A percentile compares a stretch with the other conserved stretches of the same genome.
Evolutionary conservation across 1,140 invertebrate genomes (phyloP).

Genomic region (Heliconius eleuchia): DNA sequence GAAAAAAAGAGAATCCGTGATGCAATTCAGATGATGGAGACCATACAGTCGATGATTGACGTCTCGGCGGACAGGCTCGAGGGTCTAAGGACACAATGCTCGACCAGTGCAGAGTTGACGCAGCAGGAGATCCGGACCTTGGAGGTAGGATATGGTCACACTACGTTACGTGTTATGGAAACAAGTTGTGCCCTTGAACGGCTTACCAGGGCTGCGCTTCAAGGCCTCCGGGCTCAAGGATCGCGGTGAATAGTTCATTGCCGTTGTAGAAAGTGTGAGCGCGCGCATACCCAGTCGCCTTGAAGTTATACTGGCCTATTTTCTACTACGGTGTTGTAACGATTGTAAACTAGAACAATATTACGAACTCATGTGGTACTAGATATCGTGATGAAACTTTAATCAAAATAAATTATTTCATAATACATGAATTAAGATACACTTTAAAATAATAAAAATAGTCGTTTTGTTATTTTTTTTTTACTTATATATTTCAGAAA

Average conservation of each 20-base stretch:
- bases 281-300: slow-evolving; percentile 49
- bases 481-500: not conserved
- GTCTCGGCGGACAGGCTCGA: slow-evolving; percentile 95
- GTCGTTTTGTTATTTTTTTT: not conserved
- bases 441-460: not conserved
- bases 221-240: slow-evolving; percentile 70
- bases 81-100: slow-evolving; percentile 94
- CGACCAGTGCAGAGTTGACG: slow-evolving; percentile 94
- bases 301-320: slow-evolving; percentile 43
- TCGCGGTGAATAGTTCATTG: slow-evolving; percentile 65
- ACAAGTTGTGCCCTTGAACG: slow-evolving; percentile 68
- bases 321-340: slow-evolving; percentile 29
- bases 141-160: slow-evolving; percentile 85
- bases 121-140: slow-evolving; percentile 97
- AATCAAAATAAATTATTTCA: not conserved
- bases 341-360: slow-evolving; percentile 27
- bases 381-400: not conserved
- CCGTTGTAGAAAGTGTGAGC: slow-evolving; percentile 59
- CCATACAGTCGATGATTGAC: slow-evolving; percentile 95
- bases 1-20: slow-evolving; percentile 83
- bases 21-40: slow-evolving; percentile 84
- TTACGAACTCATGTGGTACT: slow-evolving; percentile 3
- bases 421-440: not conserved
- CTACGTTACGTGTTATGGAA: slow-evolving; percentile 43
- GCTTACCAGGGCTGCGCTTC: slow-evolving; percentile 57